These are phyloP conservation scores for Notarius lentiginosus DNA, from an alignment of 2,113 vertebrate species.

Conservation along the genomic window DNA sequence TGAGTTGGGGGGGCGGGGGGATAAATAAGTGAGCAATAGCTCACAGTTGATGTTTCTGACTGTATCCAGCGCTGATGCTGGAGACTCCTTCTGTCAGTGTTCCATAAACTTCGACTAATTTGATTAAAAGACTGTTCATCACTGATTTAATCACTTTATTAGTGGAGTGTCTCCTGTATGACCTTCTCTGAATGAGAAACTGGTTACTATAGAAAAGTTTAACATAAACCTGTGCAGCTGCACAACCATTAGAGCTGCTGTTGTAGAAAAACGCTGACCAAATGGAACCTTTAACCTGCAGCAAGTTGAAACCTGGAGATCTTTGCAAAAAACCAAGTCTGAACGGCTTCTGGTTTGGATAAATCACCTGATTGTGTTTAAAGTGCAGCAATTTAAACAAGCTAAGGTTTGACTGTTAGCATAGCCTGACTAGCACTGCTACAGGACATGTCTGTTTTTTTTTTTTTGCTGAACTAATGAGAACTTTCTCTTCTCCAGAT, in stretches of 20 bases:
- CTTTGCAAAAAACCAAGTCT: background rate
- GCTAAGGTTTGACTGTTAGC: background rate
- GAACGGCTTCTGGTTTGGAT: background rate
- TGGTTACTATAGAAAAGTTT: background rate
- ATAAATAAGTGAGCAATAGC: too few relatives aligned
- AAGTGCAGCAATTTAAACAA: background rate
- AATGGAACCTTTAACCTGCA: background rate
- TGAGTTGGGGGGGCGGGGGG: too few relatives aligned
- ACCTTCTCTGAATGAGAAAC: background rate
- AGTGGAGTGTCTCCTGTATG: too few relatives aligned
- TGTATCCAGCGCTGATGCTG: too few relatives aligned
- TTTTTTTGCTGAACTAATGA: background rate
- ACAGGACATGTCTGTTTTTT: background rate
- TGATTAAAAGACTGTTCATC: too few relatives aligned
- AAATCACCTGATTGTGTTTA: background rate
- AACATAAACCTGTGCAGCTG: background rate
- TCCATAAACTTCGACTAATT: too few relatives aligned
- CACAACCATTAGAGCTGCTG: background rate
- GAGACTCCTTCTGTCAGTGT: too few relatives aligned
- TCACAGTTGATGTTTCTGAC: too few relatives aligned
- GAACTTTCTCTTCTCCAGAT: slow-evolving; percentile 49
- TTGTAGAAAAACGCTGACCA: background rate
- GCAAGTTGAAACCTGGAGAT: background rate
- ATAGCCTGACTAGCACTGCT: background rate
- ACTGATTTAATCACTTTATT: too few relatives aligned